phyloP scores from a whole-genome alignment of 2,113 vertebrate species.

The Lycaon pictus region DNA sequence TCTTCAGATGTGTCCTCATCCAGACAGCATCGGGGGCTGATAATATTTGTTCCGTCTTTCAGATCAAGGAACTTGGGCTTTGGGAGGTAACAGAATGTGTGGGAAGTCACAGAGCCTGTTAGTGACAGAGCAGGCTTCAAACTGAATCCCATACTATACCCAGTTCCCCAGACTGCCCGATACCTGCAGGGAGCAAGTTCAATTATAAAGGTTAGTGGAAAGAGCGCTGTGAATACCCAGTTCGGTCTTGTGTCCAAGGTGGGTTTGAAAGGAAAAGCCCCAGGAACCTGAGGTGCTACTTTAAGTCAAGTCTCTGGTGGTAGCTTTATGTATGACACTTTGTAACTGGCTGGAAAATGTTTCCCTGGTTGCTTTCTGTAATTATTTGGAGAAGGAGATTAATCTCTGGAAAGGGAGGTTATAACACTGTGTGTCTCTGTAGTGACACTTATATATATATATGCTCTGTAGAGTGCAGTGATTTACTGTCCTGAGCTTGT shows the following conservation, averaged over 20 bases:
- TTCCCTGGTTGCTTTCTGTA: background rate
- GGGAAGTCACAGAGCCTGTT: background rate
- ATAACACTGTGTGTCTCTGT: background rate
- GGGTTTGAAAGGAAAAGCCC: background rate
- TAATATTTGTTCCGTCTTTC: background rate
- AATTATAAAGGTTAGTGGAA: background rate
- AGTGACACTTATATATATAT: background rate
- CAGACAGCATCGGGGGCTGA: background rate
- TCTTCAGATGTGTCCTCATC: background rate
- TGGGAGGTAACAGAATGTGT: background rate
- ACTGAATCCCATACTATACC: background rate
- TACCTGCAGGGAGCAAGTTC: background rate
- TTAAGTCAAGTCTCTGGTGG: background rate
- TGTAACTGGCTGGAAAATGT: background rate
- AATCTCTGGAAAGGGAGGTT: background rate
- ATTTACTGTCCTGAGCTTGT: background rate
- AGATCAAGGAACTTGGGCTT: background rate
- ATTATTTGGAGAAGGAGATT: background rate
- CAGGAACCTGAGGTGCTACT: background rate
- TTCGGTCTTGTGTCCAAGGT: background rate
- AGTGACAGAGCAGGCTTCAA: background rate
- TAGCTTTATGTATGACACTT: background rate
- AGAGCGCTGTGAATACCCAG: background rate
- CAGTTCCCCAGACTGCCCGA: background rate
- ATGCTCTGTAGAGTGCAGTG: background rate